phyloP scores from a whole-genome alignment of 1,140 invertebrate species.

The Aleiodes sp. region DNA sequence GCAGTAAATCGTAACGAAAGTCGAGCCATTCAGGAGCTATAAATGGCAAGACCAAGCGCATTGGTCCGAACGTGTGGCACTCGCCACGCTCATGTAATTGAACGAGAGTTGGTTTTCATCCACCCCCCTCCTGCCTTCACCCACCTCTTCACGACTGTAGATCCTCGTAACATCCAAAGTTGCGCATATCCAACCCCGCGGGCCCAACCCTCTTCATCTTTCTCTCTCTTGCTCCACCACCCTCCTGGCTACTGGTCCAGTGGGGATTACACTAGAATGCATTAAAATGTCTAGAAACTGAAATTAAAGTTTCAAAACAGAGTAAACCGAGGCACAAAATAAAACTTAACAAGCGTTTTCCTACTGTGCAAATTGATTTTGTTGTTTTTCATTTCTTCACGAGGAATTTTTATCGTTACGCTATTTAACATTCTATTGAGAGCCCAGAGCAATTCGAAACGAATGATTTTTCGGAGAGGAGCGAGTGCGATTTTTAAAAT shows the following conservation, averaged over 20 bases:
- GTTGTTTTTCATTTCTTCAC: not conserved
- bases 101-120: constrained; percentile 13
- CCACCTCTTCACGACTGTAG: too few species aligned
- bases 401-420: too few species aligned
- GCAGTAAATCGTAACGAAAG: constrained; percentile 27
- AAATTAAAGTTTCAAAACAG: constrained; percentile 13
- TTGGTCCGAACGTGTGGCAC: constrained; percentile 26
- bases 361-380: not conserved
- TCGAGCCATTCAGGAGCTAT: constrained; percentile 25
- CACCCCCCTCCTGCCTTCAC: too few species aligned
- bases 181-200: constrained; percentile 5
- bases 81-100: constrained; percentile 27
- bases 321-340: not conserved
- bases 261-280: constrained; percentile 23
- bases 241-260: not conserved
- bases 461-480: too few species aligned
- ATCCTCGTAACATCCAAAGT: constrained; percentile 27
- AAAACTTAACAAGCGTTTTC: constrained; percentile 14
- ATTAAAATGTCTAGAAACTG: constrained; percentile 19
- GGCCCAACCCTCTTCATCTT: not conserved
- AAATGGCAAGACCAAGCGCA: constrained; percentile 29
- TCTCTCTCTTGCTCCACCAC: too few species aligned
- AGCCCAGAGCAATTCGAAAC: too few species aligned
- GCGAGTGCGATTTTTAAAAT: too few species aligned
- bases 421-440: too few species aligned